These are phyloP conservation scores for Gymnosoma rotundatum DNA, from an alignment of 2,888 invertebrate species.

Conservation along the genomic window DNA sequence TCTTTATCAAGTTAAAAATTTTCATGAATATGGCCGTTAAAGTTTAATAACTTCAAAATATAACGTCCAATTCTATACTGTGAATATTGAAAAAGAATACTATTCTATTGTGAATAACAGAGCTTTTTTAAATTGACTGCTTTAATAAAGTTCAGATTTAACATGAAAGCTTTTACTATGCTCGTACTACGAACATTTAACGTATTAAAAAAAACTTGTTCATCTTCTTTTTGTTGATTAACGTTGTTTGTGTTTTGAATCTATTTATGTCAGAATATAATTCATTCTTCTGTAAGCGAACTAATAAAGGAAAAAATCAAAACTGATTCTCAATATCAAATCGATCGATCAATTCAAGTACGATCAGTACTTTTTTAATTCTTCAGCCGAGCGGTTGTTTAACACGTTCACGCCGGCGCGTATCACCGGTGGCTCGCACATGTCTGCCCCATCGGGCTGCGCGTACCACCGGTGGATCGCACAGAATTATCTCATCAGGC, in stretches of 20 bases:
- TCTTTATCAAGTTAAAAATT: too few species aligned
- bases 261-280: background rate
- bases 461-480: too few species aligned
- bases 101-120: background rate
- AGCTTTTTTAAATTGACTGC: background rate
- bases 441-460: too few species aligned
- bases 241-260: background rate
- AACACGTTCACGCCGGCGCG: too few species aligned
- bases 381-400: conserved; percentile 54
- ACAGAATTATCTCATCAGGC: too few species aligned
- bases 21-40: background rate
- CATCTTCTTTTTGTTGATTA: conserved; percentile 14
- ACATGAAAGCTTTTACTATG: background rate
- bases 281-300: background rate
- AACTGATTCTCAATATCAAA: conserved; percentile 30
- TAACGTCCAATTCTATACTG: background rate
- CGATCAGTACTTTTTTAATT: conserved; percentile 60
- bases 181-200: background rate
- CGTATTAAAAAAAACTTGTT: background rate
- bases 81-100: background rate
- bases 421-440: too few species aligned
- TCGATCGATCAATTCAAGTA: background rate
- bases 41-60: background rate
- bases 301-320: background rate
- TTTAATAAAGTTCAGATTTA: background rate